Evolutionary conservation across 2,797 vertebrate species (phyloP), one percentile per base, ranked within the genome.

Genomic region (Chaunax sp.): DNA sequence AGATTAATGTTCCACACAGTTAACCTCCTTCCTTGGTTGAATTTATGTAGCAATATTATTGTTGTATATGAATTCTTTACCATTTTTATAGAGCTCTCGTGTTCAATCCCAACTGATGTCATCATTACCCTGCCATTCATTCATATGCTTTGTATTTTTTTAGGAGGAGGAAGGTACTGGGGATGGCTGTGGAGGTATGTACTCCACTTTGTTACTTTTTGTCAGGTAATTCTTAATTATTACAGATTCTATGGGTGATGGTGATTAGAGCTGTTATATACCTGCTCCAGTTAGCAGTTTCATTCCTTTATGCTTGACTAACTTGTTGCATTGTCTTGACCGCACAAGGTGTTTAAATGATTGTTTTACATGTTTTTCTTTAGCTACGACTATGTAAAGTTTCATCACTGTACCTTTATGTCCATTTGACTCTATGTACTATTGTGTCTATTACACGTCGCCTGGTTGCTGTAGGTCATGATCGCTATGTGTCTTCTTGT

Each of bases 161-260:
- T 41, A 90, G 86, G 86, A 88, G 51, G 87, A 85, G 15, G 80
- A 87, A 25, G 74, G 68, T 52, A 10, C 72, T 43, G 92, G 70
- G 8, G 90, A 88, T 9, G 88, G 9, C 13, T 84, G 86, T 72
- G 83, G 81, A 53, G 92, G 93, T 94, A 77, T 49, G 91, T 81
- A 51, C 14, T n/a, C 11, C 33, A 44, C 5, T 72, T 50, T 40
- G 2, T n/a, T 11, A 22, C 25, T 41, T 23, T 50, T 26, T 19
- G 14, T 20, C 3, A 2, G 4, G 10, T 33, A 51, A 26, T 12
- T 15, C 4, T 49, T 43, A 30, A 1, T 47, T 11, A 35, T 46
- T 19, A 23, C 28, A 66, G 13, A 47, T 50, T 66, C 18, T 33
- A 2, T 22, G 40, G 8, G 45, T 60, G 26, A 22, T 4, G 14